Evolutionary conservation across 1,140 invertebrate species (phyloP).

Genomic region (Cydia splendana): DNA sequence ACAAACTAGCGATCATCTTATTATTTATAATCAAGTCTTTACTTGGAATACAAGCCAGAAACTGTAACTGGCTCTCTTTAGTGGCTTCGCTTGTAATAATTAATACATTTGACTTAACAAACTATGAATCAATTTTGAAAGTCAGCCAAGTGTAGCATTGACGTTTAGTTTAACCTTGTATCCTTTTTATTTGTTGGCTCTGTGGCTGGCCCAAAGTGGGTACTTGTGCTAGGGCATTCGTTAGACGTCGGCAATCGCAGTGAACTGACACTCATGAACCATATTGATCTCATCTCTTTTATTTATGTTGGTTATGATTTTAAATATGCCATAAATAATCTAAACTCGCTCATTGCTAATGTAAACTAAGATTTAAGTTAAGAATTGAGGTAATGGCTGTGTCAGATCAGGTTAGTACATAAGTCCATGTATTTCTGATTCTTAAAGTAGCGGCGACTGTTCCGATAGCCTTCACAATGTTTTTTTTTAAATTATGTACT

Average conservation of each 20-base stretch:
- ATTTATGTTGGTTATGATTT: conserved; percentile 64
- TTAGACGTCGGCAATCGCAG: not conserved
- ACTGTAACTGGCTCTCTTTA: conserved; percentile 2
- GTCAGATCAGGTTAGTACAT: conserved; percentile 23
- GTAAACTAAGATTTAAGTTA: conserved; percentile 52
- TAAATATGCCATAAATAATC: conserved; percentile 64
- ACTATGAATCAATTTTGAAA: not conserved
- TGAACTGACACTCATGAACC: conserved; percentile 47
- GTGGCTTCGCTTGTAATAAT: conserved; percentile 14
- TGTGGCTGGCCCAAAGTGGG: not conserved
- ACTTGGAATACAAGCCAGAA: conserved; percentile 17
- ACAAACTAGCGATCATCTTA: not conserved
- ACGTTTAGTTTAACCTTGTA: not conserved
- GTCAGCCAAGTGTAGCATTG: not conserved
- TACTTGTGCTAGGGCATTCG: conserved; percentile 22
- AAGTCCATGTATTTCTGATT: conserved; percentile 3
- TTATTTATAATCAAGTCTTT: not conserved
- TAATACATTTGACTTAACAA: conserved; percentile 1
- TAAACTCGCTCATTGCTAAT: conserved; percentile 61
- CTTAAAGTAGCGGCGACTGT: not conserved
- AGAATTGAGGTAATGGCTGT: conserved; percentile 30
- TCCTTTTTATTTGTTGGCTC: not conserved
- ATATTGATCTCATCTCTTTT: conserved; percentile 73
- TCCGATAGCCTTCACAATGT: not conserved
- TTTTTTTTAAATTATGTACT: conserved; percentile 10